Evolutionary conservation across 2,113 vertebrate genomes (phyloP).

Genomic region (Haemorhous mexicanus): DNA sequence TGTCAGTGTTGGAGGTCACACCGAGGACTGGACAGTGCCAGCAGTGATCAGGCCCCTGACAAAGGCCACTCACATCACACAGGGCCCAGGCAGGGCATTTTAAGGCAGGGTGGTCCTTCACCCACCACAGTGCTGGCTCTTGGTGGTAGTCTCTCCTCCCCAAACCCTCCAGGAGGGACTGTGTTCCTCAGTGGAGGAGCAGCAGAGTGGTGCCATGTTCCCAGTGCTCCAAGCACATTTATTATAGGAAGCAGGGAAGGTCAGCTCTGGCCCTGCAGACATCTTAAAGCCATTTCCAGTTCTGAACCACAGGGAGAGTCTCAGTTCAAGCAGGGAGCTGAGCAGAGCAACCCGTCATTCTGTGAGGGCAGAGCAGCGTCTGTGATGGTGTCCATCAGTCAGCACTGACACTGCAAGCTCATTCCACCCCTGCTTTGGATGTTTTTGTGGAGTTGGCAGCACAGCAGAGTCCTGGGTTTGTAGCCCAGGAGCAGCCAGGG

Average conservation of each 20-base stretch:
- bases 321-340: neutral
- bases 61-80: neutral
- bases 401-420: neutral
- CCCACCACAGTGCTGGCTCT: accelerated
- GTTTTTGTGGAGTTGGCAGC: neutral
- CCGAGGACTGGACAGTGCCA: neutral
- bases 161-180: neutral
- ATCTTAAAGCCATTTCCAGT: neutral
- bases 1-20: neutral
- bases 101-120: neutral
- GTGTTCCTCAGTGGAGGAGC: neutral
- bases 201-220: neutral
- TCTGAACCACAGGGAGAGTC: neutral
- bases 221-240: neutral
- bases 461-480: neutral
- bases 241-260: neutral
- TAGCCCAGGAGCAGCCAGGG: neutral
- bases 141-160: neutral
- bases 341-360: neutral
- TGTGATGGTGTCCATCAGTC: accelerated
- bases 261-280: neutral
- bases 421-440: neutral
- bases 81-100: neutral
- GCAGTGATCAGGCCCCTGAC: neutral
- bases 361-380: neutral